Conservation (phyloP, 2,888 invertebrate genomes). For the Acrobasis repandana region DNA sequence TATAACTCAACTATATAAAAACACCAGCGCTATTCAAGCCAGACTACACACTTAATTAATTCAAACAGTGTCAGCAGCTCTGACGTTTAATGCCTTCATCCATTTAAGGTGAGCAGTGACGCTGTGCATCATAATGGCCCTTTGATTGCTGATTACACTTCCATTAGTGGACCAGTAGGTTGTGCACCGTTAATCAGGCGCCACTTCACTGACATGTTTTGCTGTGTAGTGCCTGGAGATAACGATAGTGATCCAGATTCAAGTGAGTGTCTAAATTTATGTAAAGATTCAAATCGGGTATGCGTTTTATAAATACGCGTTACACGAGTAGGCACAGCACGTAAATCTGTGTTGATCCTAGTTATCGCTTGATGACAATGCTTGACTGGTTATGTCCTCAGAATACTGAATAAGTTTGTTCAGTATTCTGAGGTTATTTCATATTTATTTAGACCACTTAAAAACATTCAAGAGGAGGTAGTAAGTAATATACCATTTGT, state of each 20-base stretch:
- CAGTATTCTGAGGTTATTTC: too few relatives aligned
- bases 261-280: background rate
- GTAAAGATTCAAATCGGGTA: too few relatives aligned
- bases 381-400: too few relatives aligned
- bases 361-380: too few relatives aligned
- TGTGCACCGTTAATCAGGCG: background rate
- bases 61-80: background rate
- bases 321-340: too few relatives aligned
- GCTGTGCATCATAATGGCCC: slow-evolving; percentile 34
- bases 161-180: slow-evolving; percentile 23
- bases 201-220: background rate
- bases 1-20: background rate
- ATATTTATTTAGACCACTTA: too few relatives aligned
- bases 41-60: background rate
- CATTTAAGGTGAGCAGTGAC: slow-evolving; percentile 3
- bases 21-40: background rate
- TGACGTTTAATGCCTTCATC: slow-evolving; percentile 1
- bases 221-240: background rate
- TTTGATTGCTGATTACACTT: slow-evolving; percentile 35
- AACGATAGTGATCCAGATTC: background rate
- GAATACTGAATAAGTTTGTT: too few relatives aligned
- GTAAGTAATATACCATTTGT: too few relatives aligned
- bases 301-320: too few relatives aligned
- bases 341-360: too few relatives aligned
- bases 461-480: too few relatives aligned